phyloP scores from a whole-genome alignment of 53 echinoderm and acorn worm genomes.

The Paracentrotus lividus region DNA sequence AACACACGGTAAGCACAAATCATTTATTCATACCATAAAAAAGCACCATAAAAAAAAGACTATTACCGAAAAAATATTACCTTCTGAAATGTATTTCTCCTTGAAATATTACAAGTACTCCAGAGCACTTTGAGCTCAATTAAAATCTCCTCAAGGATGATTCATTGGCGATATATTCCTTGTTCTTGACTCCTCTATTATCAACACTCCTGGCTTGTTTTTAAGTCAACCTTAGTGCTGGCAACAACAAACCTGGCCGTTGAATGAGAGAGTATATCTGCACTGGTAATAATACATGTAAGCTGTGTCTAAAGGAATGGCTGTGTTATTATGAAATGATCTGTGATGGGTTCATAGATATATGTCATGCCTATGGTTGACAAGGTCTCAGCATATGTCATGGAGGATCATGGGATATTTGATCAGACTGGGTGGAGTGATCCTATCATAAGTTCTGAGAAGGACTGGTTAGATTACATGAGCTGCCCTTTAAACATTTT shows the following conservation, averaged over 20 bases:
- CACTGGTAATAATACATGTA: background rate
- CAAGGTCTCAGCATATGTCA: conserved; percentile 26
- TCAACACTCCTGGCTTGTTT: conserved; percentile 6
- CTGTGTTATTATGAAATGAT: background rate
- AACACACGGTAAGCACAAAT: background rate
- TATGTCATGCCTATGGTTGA: conserved; percentile 7
- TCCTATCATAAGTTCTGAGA: background rate
- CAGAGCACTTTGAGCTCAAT: background rate
- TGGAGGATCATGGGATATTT: conserved; percentile 31
- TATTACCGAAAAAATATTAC: background rate
- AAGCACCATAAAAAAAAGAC: background rate
- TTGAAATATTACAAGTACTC: background rate
- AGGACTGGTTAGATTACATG: background rate
- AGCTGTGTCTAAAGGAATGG: background rate
- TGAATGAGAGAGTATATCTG: conserved; percentile 1
- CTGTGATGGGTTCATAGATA: conserved; percentile 27
- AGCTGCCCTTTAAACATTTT: background rate
- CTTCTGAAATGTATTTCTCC: background rate
- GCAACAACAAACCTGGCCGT: background rate
- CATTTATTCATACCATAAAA: background rate
- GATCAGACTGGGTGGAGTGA: background rate
- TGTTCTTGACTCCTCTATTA: background rate
- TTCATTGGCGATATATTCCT: background rate
- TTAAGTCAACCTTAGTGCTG: background rate
- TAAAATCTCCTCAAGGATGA: background rate